Evolutionary conservation across 2,888 invertebrate genomes (phyloP), one percentile per base, ranked within the genome.

Genomic region (Drosophila mettleri): DNA sequence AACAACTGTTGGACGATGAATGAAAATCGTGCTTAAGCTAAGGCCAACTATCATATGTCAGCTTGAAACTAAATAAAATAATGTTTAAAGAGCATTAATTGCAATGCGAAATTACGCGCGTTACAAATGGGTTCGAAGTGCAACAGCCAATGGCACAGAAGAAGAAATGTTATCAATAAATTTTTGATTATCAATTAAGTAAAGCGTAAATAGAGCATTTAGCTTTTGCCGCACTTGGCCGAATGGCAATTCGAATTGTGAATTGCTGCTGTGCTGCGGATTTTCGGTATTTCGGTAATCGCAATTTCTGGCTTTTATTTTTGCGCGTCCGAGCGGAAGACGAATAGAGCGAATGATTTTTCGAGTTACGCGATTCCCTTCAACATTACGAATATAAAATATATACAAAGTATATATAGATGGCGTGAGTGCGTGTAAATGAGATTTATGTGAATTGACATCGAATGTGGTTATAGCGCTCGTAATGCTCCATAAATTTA

Each of bases 131-230:
- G 29, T 16, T 43, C 38, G 31, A 41, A 70, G 57, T 45, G 59
- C 24, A 60, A 16, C 41, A 31, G 57, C 54, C 72, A 80, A 78
- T 73, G 78, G 58, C 66, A 78, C 45, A 67, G 70, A 69, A 73
- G 64, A 62, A 76, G 69, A 62, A 76, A 74, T 76, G 66, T 69
- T 81, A 81, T 76, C 75, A 80, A 83, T 79, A 85, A 83, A 83
- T 82, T 69, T 63, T 54, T 73, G 69, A 85, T 85, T 85, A 82
- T 80, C 73, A 85, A 75, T 78, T 79, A 79, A 81, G 57, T 82
- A 77, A 78, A 81, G 85, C 85, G 81, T 82, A 57, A 82, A 80
- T 66, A 65, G 63, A 58, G 68, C 68, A 65, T 74, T 76, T 57
- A 60, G 20, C 34, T 54, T 49, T 66, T 38, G 16, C 10, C 39